Evolutionary conservation across 30 jellyfish, hydroid and myxozoan species (phyloP).

Genomic region (Sanderia malayensis): DNA sequence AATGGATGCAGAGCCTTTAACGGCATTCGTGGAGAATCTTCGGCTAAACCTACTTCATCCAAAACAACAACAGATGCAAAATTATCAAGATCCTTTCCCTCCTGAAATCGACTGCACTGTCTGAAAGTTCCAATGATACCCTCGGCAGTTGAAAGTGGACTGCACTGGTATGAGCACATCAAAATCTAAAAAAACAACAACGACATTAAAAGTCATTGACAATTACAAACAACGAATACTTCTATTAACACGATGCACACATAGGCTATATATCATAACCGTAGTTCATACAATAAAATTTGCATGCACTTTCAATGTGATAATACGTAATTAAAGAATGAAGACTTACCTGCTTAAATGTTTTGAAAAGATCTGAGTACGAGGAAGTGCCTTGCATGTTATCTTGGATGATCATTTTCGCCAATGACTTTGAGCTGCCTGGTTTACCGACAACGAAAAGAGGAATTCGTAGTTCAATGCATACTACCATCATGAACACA

Average conservation of each 20-base stretch:
- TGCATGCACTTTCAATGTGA: too few relatives aligned
- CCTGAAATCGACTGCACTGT: conserved; percentile 80
- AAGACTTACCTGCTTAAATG: conserved; percentile 86
- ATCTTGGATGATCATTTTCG: conserved; percentile 74
- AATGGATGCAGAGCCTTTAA: conserved; percentile 81
- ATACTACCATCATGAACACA: conserved; percentile 79
- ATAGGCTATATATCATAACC: too few relatives aligned
- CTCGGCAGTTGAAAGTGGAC: conserved; percentile 76
- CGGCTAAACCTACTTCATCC: conserved; percentile 87
- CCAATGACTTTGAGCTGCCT: conserved; percentile 78
- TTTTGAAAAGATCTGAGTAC: conserved; percentile 58
- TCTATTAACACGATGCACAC: too few relatives aligned
- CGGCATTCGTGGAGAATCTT: conserved; percentile 87
- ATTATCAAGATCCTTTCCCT: conserved; percentile 62
- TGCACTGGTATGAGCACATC: conserved; percentile 86
- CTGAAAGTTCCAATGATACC: conserved; percentile 61
- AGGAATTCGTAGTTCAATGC: conserved; percentile 82
- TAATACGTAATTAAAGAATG: too few relatives aligned
- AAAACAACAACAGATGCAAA: conserved; percentile 81
- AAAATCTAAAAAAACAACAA: conserved; percentile 50
- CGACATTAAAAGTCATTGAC: too few relatives aligned
- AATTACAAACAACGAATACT: too few relatives aligned
- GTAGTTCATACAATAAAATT: too few relatives aligned
- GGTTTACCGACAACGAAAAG: conserved; percentile 83
- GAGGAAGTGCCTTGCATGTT: conserved; percentile 79